Conservation (phyloP, 2,797 vertebrate species). For the Rhinogobio ventralis region DNA sequence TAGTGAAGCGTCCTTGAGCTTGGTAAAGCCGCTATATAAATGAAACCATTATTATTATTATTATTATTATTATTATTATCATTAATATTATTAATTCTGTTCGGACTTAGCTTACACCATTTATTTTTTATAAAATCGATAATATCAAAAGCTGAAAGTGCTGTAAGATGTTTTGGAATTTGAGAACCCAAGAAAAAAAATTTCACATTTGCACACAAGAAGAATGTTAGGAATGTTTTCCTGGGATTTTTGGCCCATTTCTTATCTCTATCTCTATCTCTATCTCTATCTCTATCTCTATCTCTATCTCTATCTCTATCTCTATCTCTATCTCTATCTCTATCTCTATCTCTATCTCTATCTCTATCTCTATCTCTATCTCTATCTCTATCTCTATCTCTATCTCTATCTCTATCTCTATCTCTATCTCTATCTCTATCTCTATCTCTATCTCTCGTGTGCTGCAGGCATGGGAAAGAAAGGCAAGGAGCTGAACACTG, state of each 20-base stretch:
- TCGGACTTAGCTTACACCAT: background rate
- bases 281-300: too few species aligned
- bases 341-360: too few species aligned
- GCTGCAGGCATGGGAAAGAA: constrained; percentile 85
- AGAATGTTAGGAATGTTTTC: constrained; percentile 34
- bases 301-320: too few species aligned
- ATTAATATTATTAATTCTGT: background rate
- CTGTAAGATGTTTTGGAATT: constrained; percentile 31
- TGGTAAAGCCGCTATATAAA: background rate
- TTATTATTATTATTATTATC: background rate
- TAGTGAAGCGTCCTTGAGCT: background rate
- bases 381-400: too few species aligned
- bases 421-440: too few species aligned
- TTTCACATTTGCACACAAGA: background rate
- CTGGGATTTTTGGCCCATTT: background rate
- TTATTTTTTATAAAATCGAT: background rate
- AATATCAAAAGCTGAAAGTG: background rate
- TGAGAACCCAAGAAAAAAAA: background rate
- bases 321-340: too few species aligned
- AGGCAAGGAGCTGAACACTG: constrained; percentile 87
- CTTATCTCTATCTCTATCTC: background rate
- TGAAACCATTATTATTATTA: too few species aligned
- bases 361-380: too few species aligned
- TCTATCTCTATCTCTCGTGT: background rate
- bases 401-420: too few species aligned